phyloP scores from a whole-genome alignment of 2,797 vertebrate species.

The Channallabes apus region DNA sequence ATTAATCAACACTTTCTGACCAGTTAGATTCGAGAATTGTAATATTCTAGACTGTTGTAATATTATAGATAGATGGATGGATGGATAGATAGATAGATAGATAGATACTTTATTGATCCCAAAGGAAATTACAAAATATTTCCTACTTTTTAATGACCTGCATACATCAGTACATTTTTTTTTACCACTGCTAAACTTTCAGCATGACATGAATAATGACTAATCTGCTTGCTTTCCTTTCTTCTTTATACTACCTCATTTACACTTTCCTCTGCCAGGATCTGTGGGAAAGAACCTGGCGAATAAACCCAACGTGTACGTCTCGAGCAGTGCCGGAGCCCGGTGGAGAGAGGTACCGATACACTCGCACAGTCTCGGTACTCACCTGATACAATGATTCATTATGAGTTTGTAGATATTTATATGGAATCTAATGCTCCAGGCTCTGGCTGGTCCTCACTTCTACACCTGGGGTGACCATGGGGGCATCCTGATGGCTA shows the following conservation, averaged over 20 bases:
- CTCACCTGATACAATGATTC: neutral
- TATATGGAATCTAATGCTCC: conserved; percentile 18
- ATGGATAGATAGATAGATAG: too few species aligned
- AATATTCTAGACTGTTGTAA: too few species aligned
- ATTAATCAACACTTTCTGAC: neutral
- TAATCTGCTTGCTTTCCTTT: neutral
- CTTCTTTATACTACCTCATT: neutral
- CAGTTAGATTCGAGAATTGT: neutral
- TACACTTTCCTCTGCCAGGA: conserved; percentile 69
- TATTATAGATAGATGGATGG: too few species aligned
- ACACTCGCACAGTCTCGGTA: neutral
- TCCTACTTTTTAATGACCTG: neutral
- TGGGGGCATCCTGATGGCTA: conserved; percentile 92
- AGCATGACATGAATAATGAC: neutral
- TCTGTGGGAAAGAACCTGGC: conserved; percentile 89
- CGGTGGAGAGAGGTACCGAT: conserved; percentile 91
- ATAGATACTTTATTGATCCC: too few species aligned
- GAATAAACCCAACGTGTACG: conserved; percentile 92
- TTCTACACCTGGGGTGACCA: conserved; percentile 98
- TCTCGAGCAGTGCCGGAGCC: conserved; percentile 93
- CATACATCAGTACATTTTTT: neutral
- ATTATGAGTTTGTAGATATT: neutral
- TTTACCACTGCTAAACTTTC: neutral
- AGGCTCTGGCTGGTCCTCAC: conserved; percentile 92
- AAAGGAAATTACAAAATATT: too few species aligned